Percentiles rank a stretch among this genome's conserved stretches.
phyloP scores from a whole-genome alignment of 1,140 invertebrate species.

The Sitobion miscanthi region DNA sequence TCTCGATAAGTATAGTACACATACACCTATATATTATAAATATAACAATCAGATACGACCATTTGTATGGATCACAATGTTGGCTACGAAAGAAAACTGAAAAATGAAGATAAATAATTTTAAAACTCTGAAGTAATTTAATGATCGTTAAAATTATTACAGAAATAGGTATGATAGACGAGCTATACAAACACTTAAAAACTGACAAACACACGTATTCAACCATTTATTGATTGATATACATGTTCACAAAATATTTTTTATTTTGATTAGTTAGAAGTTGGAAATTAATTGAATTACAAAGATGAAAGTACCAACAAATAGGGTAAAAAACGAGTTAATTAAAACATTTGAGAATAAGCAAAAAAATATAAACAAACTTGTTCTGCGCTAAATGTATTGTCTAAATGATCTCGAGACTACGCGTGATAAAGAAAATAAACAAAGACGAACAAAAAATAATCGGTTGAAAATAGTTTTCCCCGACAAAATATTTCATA shows the following conservation, averaged over 20 bases:
- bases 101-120: not conserved
- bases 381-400: not conserved
- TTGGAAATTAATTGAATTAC: too few species aligned
- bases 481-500: not conserved
- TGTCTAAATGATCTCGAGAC: too few species aligned
- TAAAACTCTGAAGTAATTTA: not conserved
- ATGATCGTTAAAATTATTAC: not conserved
- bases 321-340: not conserved
- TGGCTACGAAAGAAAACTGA: not conserved
- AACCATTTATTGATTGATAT: too few species aligned
- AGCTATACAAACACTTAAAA: not conserved
- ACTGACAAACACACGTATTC: too few species aligned
- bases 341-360: not conserved
- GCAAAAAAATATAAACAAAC: not conserved
- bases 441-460: not conserved
- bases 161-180: not conserved
- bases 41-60: not conserved
- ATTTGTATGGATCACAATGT: not conserved
- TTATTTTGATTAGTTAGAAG: too few species aligned
- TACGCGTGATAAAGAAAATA: not conserved
- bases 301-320: too few species aligned
- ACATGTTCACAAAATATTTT: too few species aligned
- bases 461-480: not conserved
- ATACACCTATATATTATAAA: not conserved
- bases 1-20: not conserved